Evolutionary conservation across 2,797 vertebrate genomes (phyloP), one percentile per base, ranked within the genome.

Genomic region (Notoglanidium macrostoma): DNA sequence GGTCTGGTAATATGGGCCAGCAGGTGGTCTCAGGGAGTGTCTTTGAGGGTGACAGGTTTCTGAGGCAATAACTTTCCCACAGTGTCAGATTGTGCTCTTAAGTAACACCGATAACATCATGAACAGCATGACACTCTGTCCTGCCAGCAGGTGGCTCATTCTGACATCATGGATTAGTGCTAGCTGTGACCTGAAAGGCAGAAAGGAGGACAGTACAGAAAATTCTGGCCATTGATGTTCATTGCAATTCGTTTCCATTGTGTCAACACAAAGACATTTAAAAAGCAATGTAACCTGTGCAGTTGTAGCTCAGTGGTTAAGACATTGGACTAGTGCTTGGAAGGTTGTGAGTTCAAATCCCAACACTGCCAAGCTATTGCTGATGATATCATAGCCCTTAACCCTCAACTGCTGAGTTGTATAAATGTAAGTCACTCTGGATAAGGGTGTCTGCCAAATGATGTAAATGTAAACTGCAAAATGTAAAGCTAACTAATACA

Each of bases 41-140:
- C 86, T 92, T 90, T 83, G 84, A 65, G 83, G 89, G 90, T 88
- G 89, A 88, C 91, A 86, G 89, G 90, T 90, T 73, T 77, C 86
- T 84, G 76, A 29, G 87, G 55, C 55, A 26, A 86, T 84, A 57
- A 86, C 85, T 92, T 95, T 94, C 94, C 92, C 93, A 95, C 93
- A 83, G 90, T 94, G 95, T 95, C 94, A 76, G 87, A 92, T 95
- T 94, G 90, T 80, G 57, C 85, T 90, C 90, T 89, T 81, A 87
- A 46, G 83, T 83, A 89, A 74, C 83, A 82, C 76, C 87, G 84
- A 90, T 91, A 88, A 92, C 88, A 87, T 86, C 89, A 73, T 86
- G 55, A 83, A 79, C 83, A 85, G 23, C 80, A 84, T 68, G 55
- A 61, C 77, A 59, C 82, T 68, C 83, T 70, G 46, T 81, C 55